Percentiles rank a stretch among this genome's conserved stretches.
phyloP scores from a whole-genome alignment of 2,113 vertebrate species.

The Daubentonia madagascariensis region DNA sequence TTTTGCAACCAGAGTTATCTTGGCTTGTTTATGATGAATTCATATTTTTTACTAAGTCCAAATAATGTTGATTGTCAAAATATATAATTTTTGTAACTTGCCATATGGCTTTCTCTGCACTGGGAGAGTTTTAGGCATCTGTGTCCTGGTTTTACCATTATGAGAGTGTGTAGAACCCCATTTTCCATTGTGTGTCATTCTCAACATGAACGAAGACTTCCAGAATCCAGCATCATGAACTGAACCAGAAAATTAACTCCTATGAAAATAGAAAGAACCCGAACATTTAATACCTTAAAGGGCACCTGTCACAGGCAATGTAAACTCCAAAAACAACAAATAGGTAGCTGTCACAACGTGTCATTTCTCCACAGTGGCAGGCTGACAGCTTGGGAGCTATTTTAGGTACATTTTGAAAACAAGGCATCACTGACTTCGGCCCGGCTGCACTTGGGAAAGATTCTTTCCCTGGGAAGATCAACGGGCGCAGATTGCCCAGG shows the following conservation, averaged over 20 bases:
- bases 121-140: background rate
- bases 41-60: background rate
- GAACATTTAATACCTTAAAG: conserved; percentile 51
- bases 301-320: conserved; percentile 65
- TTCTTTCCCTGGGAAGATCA: conserved; percentile 68
- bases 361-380: conserved; percentile 57
- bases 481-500: conserved; percentile 41
- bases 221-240: background rate
- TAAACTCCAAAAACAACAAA: conserved; percentile 74
- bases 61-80: background rate
- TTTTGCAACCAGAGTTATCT: background rate
- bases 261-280: background rate
- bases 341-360: conserved; percentile 78
- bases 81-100: rapidly evolving
- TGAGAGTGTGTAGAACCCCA: rapidly evolving
- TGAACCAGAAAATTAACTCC: background rate
- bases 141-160: rapidly evolving
- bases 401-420: conserved; percentile 72
- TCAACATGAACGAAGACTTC: rapidly evolving
- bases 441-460: conserved; percentile 65
- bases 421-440: conserved; percentile 68
- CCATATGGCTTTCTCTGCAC: too few species aligned
- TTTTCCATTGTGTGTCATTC: rapidly evolving
- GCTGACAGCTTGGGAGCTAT: conserved; percentile 59
- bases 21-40: too few species aligned